Evolutionary conservation across 2,888 invertebrate genomes (phyloP), one percentile per base, ranked within the genome.

Genomic region (Calephelis perditalis): DNA sequence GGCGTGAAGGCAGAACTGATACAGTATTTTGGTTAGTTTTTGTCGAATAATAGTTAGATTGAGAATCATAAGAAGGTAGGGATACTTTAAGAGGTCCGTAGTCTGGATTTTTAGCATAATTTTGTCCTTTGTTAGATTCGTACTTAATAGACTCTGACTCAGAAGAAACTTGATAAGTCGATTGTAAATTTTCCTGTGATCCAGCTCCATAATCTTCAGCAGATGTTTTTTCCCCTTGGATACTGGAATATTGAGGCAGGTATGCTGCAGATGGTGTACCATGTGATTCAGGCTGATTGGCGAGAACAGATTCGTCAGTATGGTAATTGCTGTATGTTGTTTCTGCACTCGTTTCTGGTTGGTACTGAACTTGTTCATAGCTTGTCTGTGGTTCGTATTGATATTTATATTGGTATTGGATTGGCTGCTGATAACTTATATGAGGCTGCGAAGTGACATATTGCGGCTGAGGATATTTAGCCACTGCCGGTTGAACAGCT

Each of bases 401-500:
- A 57, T 86, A 85, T 63, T 86, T 81, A 62, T 84, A 84, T 58
- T 78, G 80, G 46, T 79, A 82, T 36, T 84, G 78, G 49, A 73
- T 66, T 10, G 81, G 82, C 59, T 79, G 79, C 60, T 79, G 82
- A 37, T 85, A 84, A 6, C 78, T 62, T 10, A 82, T 72, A 67
- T 85, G 82, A 40, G 79, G 74, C 64, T 78, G 77, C 9, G 81
- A 68, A 49, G 75, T 67, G 57, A 78, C 74, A 65, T 84, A 83
- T 40, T 80, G 78, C 45, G 78, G 79, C 37, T 75, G 77, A 46
- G 90, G 90, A 67, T 89, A 90, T 66, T 76, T 80, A 2, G 90
- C 89, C 85, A 89, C 88, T 2, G 85, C 86, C n/a, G 90, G 90
- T 67, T 89, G 85, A 1, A 88, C 90, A 11, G 84, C 88, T 2